Base-by-base conservation (phyloP, 1,140 invertebrate genomes). In the Anastrepha obliqua region DNA sequence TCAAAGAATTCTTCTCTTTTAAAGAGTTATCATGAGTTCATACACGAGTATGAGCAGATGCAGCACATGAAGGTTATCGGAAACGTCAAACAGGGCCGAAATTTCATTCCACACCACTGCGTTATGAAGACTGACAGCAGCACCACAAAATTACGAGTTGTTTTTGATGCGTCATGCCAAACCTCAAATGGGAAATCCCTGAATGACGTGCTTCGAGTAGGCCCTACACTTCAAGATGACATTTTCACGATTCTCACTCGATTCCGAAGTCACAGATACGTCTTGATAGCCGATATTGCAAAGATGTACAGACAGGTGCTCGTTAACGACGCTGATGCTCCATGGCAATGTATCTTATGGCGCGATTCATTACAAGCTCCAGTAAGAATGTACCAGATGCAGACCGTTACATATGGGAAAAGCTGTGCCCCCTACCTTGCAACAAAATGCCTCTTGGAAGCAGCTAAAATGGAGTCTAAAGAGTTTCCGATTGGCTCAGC, bases 221-320 rank as follows among this genome's bases (percentile, higher is more conserved):
- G n/a, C n/a, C n/a, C n/a, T n/a, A n/a, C n/a, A n/a, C n/a, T n/a
- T n/a, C n/a, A n/a, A n/a, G n/a, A n/a, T n/a, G n/a, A n/a, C n/a
- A n/a, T n/a, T n/a, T n/a, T n/a, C n/a, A n/a, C n/a, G n/a, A n/a
- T n/a, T n/a, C n/a, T n/a, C n/a, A n/a, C n/a, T n/a, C n/a, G n/a
- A n/a, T n/a, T n/a, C n/a, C n/a, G n/a, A n/a, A n/a, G n/a, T 39
- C 64, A 65, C 29, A 3, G 15, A 65, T 65, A 65, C 29, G 64
- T n/a, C 7, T 39, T 65, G 17, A 65, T 65, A 39, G 64, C 64
- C 15, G 51, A 85, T 47, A 55, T 51, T 3, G 8, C n/a, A 8
- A 64, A 86, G 42, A 86, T 86, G 59, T 86, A 86, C 60, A 4
- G 85, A 9, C 85, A 59, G 58, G 58, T 86, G 17, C 17, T 62